Percentiles rank a stretch among this genome's conserved stretches.
Conservation (phyloP, 92 coral and sea anemone genomes). For the Porites rus region DNA sequence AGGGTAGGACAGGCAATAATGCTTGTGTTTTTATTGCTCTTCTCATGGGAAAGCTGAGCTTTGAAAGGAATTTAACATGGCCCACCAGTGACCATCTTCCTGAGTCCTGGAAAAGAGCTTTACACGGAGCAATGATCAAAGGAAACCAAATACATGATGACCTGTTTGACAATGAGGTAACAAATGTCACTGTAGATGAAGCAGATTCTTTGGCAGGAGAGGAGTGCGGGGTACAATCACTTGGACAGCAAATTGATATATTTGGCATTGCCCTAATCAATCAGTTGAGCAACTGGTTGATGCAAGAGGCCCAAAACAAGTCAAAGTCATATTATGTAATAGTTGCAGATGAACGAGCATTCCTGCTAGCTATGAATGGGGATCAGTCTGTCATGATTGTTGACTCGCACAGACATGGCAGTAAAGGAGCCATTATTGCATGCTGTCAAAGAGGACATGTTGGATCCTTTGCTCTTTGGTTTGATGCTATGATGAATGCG, state of each 20-base stretch:
- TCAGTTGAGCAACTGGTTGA: constrained; percentile 25
- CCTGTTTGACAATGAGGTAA: constrained; percentile 55
- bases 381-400: constrained; percentile 42
- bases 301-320: constrained; percentile 19
- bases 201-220: constrained; percentile 58
- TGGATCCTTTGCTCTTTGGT: constrained; percentile 48
- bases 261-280: constrained; percentile 52
- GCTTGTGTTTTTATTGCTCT: constrained; percentile 70
- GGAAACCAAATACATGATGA: constrained; percentile 70
- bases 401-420: constrained; percentile 35
- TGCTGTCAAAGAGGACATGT: constrained; percentile 20
- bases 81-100: constrained; percentile 38
- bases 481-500: constrained; percentile 33
- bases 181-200: constrained; percentile 58
- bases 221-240: constrained; percentile 43
- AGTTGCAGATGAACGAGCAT: constrained; percentile 44
- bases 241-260: constrained; percentile 50
- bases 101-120: constrained; percentile 25
- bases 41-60: constrained; percentile 37
- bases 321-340: constrained; percentile 45
- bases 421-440: constrained; percentile 50
- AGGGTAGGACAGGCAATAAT: constrained; percentile 35
- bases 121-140: constrained; percentile 48
- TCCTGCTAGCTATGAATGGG: constrained; percentile 27
- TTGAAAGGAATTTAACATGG: constrained; percentile 24